Evolutionary conservation across 2,797 vertebrate species (phyloP), one percentile per base, ranked within the genome.

Genomic region (Myotis daubentonii): DNA sequence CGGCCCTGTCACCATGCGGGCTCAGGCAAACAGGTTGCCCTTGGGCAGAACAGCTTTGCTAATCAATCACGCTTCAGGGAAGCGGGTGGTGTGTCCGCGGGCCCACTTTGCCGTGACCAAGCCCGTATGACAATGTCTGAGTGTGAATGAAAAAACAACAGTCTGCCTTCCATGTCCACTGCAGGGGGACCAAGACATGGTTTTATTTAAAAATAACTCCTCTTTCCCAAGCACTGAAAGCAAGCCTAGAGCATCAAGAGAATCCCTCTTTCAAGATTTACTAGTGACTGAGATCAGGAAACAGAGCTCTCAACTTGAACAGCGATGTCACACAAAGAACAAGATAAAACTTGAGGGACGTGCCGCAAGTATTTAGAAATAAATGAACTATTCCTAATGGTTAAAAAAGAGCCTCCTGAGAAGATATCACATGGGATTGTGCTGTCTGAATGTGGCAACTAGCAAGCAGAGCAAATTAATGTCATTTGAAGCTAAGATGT

Each of bases 41-140:
- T 95, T 55, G 74, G 95, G 82, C 72, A 66, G 84, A 88, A 90
- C 87, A 87, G 93, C 89, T 95, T 92, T 88, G 89, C 93, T 89
- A n/a, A 95, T 91, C 96, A 95, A 95, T 95, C 96, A 96, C 1
- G 76, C 94, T 78, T 82, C 89, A 12, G 89, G 89, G 81, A 91
- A 94, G 91, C 72, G 80, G 91, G 92, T 65, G 70, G 92, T 88
- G 68, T 83, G 84, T 62, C 71, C 0, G 1, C 3, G 13, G 71
- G 76, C 83, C 84, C 88, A 84, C 92, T 92, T 80, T 17, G 41
- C 91, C 17, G 12, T 89, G 89, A 95, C 84, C 72, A 38, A 95
- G 62, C 23, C 85, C 62, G 81, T 72, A 17, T 25, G 93, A 93
- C 94, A 93, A 85, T 0, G 57, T 91, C 86, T 93, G 78, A 82